Base-by-base conservation (phyloP, 2,888 invertebrate genomes). In the Lasioglossum zephyrum region DNA sequence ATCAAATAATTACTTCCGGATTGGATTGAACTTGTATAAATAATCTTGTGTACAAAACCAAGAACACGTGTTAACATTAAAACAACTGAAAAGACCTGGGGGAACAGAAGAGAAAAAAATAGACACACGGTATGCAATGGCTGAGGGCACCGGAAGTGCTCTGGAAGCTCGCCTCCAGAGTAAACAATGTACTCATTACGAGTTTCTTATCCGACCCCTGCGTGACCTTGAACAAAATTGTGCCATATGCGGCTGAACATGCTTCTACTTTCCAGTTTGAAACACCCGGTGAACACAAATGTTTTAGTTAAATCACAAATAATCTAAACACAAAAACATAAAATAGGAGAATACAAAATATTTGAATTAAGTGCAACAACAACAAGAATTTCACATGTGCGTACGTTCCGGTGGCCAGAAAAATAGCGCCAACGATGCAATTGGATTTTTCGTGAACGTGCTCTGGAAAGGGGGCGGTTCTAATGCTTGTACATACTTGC, bases 221-320 rank as follows among this genome's bases (percentile, higher is more conserved):
- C 22, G 69, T 6, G 41, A 76, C 44, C 18, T 41, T 60, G 44
- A 69, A 69, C 69, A 69, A n/a, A 69, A 69, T 69, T 69, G 39
- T 39, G n/a, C 69, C 69, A 39, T 69, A 39, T 41, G 39, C 41
- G 1, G 66, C 9, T 4, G 36, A 36, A 36, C 31, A 36, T 36
- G 18, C 8, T 18, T 36, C 18, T 36, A 18, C 36, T 66, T 22
- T 18, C 66, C 16, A 66, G 18, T 16, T 36, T 36, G 18, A 16
- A 66, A 22, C 6, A 8, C 5, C 18, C 36, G 31, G 18, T 22
- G 18, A 66, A 66, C 16, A 16, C 26, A 6, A 63, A 16, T 26
- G 31, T 63, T n/a, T 9, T 3, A n/a, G 22, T 53, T n/a, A 22
- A 49, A 49, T 49, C 8, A 8, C 22, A 49, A 8, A 49, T 49